phyloP scores from a whole-genome alignment of 2,797 vertebrate genomes.

The Malacoctenus gilli region DNA sequence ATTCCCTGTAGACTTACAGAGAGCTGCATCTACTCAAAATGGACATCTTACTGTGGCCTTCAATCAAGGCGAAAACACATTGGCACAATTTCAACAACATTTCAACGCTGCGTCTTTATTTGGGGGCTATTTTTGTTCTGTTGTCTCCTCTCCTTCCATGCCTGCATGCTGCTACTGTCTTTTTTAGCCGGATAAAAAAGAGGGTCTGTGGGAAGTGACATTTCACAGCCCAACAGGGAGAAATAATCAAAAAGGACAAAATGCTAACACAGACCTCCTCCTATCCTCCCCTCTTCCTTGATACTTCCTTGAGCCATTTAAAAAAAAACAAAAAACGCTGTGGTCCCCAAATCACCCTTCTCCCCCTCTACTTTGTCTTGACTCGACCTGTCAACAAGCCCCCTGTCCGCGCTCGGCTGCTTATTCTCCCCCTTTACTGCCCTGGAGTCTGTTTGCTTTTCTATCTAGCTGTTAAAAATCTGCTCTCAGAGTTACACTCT shows the following conservation, averaged over 20 bases:
- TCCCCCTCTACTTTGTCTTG: constrained; percentile 16
- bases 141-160: constrained; percentile 10
- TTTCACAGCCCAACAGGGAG: constrained; percentile 37
- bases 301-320: constrained; percentile 31
- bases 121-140: not conserved
- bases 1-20: no score
- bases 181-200: constrained; percentile 10
- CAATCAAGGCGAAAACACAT: not conserved
- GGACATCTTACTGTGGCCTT: not conserved
- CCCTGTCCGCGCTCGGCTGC: not conserved
- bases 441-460: constrained; percentile 17
- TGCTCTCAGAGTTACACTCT: constrained; percentile 13
- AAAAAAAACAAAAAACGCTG: constrained; percentile 19
- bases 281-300: constrained; percentile 9
- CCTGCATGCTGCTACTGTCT: not conserved
- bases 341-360: constrained; percentile 12
- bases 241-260: constrained; percentile 51
- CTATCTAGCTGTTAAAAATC: constrained; percentile 28
- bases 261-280: constrained; percentile 29
- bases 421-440: not conserved
- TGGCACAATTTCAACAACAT: not conserved
- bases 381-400: constrained; percentile 24
- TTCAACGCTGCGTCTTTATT: not conserved
- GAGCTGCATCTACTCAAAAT: no score
- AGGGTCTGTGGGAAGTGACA: constrained; percentile 45